These are phyloP conservation scores for Mesembrinibis cayennensis DNA, from an alignment of 2,113 vertebrate species.

Conservation along the genomic window DNA sequence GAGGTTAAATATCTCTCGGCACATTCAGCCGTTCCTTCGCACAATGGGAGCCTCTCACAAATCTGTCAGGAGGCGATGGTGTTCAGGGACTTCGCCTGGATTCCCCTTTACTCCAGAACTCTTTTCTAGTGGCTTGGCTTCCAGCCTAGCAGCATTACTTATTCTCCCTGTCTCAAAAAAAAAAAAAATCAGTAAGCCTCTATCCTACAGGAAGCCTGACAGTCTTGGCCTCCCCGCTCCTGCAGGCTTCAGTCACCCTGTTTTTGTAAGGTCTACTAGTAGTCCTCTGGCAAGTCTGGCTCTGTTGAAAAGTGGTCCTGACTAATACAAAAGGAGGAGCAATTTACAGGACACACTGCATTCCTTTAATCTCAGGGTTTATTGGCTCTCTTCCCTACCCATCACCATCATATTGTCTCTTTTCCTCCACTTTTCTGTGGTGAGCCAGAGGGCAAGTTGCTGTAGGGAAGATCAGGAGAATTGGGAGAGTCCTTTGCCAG, in stretches of 20 bases:
- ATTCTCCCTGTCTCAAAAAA: background rate
- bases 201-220: background rate
- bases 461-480: background rate
- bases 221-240: background rate
- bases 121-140: conserved; percentile 1
- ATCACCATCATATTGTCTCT: background rate
- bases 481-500: background rate
- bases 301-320: background rate
- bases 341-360: background rate
- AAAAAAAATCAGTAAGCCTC: background rate
- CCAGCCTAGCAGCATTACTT: background rate
- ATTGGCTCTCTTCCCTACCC: background rate
- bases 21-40: background rate
- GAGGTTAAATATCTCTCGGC: background rate
- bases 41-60: background rate
- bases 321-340: background rate
- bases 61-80: background rate
- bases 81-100: background rate
- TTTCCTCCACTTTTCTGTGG: background rate
- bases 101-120: background rate
- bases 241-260: background rate
- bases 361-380: background rate
- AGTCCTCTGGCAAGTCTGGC: background rate
- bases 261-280: background rate
- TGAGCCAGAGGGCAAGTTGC: background rate